A percentile compares a stretch with the other conserved stretches of the same genome.
phyloP scores from a whole-genome alignment of 2,888 invertebrate species.

The Drosophila phalerata region DNA sequence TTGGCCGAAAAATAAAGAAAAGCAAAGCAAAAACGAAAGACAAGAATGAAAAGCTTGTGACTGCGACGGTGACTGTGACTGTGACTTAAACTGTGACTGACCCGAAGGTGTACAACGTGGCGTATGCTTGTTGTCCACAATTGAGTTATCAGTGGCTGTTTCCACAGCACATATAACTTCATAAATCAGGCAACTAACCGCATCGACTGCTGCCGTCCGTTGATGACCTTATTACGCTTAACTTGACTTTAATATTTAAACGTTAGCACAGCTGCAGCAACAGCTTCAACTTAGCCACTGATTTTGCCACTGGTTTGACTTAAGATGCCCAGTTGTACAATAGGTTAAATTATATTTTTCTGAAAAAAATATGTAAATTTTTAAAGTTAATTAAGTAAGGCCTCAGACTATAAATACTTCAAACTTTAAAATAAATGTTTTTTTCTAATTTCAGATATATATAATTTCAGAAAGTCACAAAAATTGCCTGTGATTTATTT shows the following conservation, averaged over 20 bases:
- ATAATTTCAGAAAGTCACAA: no score
- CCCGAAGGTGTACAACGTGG: conserved; percentile 63
- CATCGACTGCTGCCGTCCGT: conserved; percentile 50
- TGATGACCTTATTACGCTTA: conserved; percentile 75
- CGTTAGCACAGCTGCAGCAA: conserved; percentile 17
- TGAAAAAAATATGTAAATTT: no score
- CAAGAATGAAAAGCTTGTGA: conserved; percentile 26
- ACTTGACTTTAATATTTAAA: conserved; percentile 68
- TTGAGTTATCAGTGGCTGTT: conserved; percentile 61
- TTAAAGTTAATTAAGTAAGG: no score
- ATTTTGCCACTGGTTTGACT: conserved; percentile 57
- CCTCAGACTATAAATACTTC: no score
- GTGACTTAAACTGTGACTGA: conserved; percentile 32
- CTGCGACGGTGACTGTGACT: conserved; percentile 24
- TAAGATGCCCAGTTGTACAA: conserved; percentile 28
- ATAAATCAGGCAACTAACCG: conserved; percentile 74
- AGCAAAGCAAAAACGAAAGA: conserved; percentile 13
- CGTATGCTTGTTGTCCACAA: conserved; percentile 76
- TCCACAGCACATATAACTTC: conserved; percentile 48
- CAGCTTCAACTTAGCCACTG: conserved; percentile 39
- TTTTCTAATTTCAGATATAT: no score
- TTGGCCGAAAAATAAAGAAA: conserved; percentile 53
- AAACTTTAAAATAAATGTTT: no score
- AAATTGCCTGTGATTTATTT: no score
- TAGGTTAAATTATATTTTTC: background rate